Conservation (phyloP, 2,113 vertebrate species). For the Anguilla rostrata region DNA sequence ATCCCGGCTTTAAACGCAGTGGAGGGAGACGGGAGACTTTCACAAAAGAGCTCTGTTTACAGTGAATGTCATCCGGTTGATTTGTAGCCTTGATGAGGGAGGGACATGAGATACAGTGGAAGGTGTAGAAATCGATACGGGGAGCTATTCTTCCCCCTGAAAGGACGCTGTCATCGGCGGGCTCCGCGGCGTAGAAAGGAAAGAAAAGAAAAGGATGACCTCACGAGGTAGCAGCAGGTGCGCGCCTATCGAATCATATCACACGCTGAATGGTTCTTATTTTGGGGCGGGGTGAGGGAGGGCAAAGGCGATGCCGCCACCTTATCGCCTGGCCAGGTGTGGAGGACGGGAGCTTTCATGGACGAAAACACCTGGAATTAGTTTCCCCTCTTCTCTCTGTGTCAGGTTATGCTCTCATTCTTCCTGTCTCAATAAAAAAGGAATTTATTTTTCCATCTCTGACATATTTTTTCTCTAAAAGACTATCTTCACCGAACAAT, state of each 20-base stretch:
- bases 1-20: neutral
- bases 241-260: neutral
- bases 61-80: neutral
- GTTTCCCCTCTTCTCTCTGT: neutral
- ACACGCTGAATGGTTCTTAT: neutral
- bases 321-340: neutral
- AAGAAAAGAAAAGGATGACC: neutral
- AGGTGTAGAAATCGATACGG: constrained; percentile 1
- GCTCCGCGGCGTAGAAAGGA: neutral
- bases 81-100: neutral
- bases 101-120: neutral
- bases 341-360: neutral
- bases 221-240: neutral
- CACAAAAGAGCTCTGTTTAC: constrained; percentile 12
- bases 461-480: neutral
- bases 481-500: neutral
- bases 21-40: neutral
- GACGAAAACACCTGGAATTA: neutral
- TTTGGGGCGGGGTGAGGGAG: neutral
- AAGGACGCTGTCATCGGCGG: neutral
- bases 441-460: neutral
- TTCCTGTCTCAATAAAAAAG: neutral
- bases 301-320: neutral
- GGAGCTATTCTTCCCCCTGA: neutral
- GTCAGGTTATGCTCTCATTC: neutral